A percentile compares a stretch with the other conserved stretches of the same genome.
phyloP scores from a whole-genome alignment of 2,888 invertebrate genomes.

The Tinea trinotella region DNA sequence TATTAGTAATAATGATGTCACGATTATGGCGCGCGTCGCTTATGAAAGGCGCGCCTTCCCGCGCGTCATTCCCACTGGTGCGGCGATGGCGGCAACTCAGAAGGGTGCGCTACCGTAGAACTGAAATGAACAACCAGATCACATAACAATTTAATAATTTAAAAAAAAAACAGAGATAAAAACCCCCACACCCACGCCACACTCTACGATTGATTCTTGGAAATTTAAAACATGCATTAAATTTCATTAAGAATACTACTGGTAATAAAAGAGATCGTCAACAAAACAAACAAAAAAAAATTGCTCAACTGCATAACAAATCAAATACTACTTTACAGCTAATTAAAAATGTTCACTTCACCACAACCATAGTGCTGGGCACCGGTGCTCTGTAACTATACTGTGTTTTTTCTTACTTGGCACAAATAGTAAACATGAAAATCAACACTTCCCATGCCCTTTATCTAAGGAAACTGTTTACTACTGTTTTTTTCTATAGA shows the following conservation, averaged over 20 bases:
- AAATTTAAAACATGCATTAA: conserved; percentile 8
- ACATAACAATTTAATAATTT: neutral
- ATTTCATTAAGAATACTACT: neutral
- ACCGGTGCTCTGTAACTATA: neutral
- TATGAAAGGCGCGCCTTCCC: conserved; percentile 43
- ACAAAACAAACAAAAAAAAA: no score
- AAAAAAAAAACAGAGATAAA: neutral
- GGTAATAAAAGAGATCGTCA: conserved; percentile 7
- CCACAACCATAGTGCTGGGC: neutral
- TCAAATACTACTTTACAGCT: neutral
- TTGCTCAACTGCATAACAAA: conserved; percentile 8
- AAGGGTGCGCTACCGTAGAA: conserved; percentile 97
- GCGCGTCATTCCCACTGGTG: conserved; percentile 96
- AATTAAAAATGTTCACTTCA: neutral
- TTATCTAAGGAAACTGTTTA: no score
- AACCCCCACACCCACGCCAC: conserved; percentile 35
- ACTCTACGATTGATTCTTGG: conserved; percentile 26
- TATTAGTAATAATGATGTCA: neutral
- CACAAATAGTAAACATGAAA: no score
- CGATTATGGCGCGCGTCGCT: conserved; percentile 37
- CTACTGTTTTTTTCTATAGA: no score
- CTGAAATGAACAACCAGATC: conserved; percentile 71
- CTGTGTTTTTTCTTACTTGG: no score
- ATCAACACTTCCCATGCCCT: no score
- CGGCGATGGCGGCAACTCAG: conserved; percentile 97